phyloP scores from a whole-genome alignment of 1,140 invertebrate species.

The Drosophila sucinea region DNA sequence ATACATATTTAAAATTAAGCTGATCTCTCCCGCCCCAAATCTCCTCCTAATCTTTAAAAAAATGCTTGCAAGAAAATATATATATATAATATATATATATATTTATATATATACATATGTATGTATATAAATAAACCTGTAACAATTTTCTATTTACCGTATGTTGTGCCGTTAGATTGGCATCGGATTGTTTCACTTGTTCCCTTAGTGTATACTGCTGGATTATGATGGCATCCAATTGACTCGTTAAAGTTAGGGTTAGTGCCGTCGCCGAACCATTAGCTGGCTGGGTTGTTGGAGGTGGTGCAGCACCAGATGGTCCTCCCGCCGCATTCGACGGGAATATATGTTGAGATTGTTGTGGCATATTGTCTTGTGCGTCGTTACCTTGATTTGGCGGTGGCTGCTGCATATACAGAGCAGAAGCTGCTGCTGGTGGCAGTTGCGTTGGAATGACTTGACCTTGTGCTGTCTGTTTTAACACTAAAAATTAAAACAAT shows the following conservation, averaged over 20 bases:
- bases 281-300: constrained; percentile 36
- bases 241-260: constrained; percentile 72
- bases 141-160: constrained; percentile 84
- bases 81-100: constrained; percentile 19
- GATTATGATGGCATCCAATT: constrained; percentile 84
- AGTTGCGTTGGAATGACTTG: constrained; percentile 61
- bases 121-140: constrained; percentile 41
- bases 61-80: constrained; percentile 25
- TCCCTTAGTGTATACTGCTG: constrained; percentile 94
- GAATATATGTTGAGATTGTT: constrained; percentile 58
- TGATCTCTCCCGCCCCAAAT: constrained; percentile 4
- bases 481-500: constrained; percentile 63
- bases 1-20: constrained; percentile 23
- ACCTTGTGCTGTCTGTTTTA: constrained; percentile 77
- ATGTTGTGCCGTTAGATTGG: constrained; percentile 96
- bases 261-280: constrained; percentile 68
- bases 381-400: constrained; percentile 55
- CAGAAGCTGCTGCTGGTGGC: constrained; percentile 25
- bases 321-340: constrained; percentile 36
- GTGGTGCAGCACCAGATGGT: background rate
- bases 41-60: constrained; percentile 27
- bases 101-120: constrained; percentile 24
- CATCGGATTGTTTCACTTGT: constrained; percentile 96
- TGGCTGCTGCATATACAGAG: constrained; percentile 56
- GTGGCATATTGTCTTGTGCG: constrained; percentile 54